These are phyloP conservation scores for Etia nguti DNA, from an alignment of 2,113 vertebrate species.

Conservation along the genomic window DNA sequence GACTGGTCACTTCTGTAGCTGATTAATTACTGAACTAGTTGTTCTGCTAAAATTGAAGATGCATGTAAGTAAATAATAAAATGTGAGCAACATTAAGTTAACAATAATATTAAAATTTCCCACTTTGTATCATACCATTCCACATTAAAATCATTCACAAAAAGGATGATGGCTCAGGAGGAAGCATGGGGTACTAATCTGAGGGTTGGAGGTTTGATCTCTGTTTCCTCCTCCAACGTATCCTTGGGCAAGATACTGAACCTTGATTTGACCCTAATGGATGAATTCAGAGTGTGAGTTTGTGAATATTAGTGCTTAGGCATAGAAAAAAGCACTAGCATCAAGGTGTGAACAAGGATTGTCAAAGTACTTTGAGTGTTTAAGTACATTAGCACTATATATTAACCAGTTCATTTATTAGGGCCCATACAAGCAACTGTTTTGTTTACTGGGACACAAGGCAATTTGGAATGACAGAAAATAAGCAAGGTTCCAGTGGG, in stretches of 20 bases:
- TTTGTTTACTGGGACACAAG: background rate
- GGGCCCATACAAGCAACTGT: background rate
- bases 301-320: no score
- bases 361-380: no score
- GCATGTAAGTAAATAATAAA: background rate
- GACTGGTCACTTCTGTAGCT: background rate
- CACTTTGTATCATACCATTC: background rate
- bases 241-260: background rate
- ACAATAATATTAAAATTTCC: background rate
- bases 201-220: background rate
- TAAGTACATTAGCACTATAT: no score
- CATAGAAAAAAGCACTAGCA: no score
- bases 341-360: no score
- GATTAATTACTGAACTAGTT: background rate
- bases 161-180: background rate
- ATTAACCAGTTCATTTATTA: no score
- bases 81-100: background rate
- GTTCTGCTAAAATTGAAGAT: background rate
- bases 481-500: background rate
- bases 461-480: background rate
- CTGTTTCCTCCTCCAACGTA: background rate
- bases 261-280: background rate
- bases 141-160: background rate
- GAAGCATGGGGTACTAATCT: background rate
- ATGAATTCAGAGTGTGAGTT: background rate